A percentile compares a stretch with the other conserved stretches of the same genome.
Evolutionary conservation across 2,888 invertebrate genomes (phyloP).

Genomic region (Leucophenga montana): DNA sequence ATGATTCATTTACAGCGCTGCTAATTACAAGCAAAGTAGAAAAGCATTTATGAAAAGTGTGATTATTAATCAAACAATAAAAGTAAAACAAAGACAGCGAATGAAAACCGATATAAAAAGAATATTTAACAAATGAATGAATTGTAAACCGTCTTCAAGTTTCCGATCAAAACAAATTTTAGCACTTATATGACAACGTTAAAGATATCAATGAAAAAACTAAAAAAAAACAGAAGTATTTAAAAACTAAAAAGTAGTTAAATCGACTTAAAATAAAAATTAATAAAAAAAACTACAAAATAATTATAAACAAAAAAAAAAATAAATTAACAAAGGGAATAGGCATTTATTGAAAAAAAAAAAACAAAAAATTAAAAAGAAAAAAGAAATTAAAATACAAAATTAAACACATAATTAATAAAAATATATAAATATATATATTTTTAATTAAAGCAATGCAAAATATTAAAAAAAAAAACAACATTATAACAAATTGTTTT

Average conservation of each 20-base stretch:
- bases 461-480: constrained; percentile 41
- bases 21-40: constrained; percentile 19
- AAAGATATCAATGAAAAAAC: constrained; percentile 47
- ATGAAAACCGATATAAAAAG: constrained; percentile 44
- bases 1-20: too few species aligned
- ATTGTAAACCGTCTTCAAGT: constrained; percentile 28
- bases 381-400: constrained; percentile 31
- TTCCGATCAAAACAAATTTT: constrained; percentile 26
- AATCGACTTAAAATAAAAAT: constrained; percentile 38
- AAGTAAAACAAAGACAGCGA: constrained; percentile 63
- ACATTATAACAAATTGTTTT: constrained; percentile 49
- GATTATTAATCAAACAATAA: constrained; percentile 60
- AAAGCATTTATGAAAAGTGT: constrained; percentile 40
- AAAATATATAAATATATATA: constrained; percentile 44
- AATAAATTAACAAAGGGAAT: constrained; percentile 42
- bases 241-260: constrained; percentile 48
- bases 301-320: constrained; percentile 42
- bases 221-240: too few species aligned
- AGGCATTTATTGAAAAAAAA: constrained; percentile 54
- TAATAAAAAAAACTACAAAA: constrained; percentile 32
- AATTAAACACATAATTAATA: constrained; percentile 32
- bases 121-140: constrained; percentile 49
- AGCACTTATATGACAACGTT: constrained; percentile 52
- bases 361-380: constrained; percentile 19
- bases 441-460: constrained; percentile 19